Conservation (phyloP, 53 echinoderm and acorn worm genomes). For the Echinarachnius parma region DNA sequence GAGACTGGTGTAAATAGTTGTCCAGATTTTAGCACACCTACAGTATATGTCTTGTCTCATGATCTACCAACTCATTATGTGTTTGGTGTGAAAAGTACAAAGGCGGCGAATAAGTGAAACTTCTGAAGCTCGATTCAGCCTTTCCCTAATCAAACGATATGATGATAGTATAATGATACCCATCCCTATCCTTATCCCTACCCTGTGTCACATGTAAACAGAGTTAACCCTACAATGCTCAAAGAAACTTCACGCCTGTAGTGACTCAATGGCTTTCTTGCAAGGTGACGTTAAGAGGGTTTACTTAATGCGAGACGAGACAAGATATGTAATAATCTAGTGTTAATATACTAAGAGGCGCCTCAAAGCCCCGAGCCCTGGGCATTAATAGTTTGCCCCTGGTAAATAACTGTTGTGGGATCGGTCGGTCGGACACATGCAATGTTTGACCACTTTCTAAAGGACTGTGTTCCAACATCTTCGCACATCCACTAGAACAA, state of each 20-base stretch:
- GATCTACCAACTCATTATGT: conserved; percentile 31
- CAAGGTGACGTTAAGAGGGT: too few species aligned
- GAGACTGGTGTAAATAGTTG: conserved; percentile 32
- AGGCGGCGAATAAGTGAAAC: background rate
- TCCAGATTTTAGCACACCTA: conserved; percentile 48
- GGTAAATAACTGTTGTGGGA: conserved; percentile 16
- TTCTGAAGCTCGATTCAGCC: too few species aligned
- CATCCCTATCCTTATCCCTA: too few species aligned
- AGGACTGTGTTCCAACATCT: conserved; percentile 33
- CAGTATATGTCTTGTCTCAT: conserved; percentile 2
- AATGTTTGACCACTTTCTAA: conserved; percentile 9
- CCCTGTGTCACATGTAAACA: too few species aligned
- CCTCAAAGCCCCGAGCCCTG: background rate
- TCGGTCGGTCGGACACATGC: background rate
- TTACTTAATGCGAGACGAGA: too few species aligned
- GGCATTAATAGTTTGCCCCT: conserved; percentile 20
- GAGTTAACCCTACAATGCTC: too few species aligned
- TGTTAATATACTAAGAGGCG: too few species aligned
- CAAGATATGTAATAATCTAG: too few species aligned
- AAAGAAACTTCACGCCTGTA: too few species aligned
- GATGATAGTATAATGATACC: too few species aligned
- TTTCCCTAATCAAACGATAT: too few species aligned
- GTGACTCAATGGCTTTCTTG: too few species aligned
- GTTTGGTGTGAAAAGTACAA: conserved; percentile 35
- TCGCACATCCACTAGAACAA: conserved; percentile 34